Percentiles rank a stretch among this genome's conserved stretches.
These are phyloP conservation scores for Cataglyphis rosenhaueri DNA, from an alignment of 2,888 invertebrate genomes.

Conservation along the genomic window DNA sequence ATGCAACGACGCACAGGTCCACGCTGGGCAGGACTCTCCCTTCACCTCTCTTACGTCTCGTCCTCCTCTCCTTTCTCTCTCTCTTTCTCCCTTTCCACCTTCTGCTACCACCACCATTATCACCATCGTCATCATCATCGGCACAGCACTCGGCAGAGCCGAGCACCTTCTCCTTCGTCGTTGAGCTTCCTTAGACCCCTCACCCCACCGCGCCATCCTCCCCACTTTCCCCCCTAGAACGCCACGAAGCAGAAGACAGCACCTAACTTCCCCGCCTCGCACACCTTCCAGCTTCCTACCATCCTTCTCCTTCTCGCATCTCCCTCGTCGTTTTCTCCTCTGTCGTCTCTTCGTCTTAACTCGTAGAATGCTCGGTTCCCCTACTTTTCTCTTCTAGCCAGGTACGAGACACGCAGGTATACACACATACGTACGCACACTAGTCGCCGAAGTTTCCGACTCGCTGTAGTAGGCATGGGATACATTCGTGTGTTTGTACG, in stretches of 20 bases:
- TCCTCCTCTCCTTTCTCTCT: constrained; percentile 60
- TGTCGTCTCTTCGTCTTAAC: constrained; percentile 59
- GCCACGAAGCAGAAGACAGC: constrained; percentile 65
- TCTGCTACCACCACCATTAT: constrained; percentile 57
- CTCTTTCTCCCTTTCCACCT: constrained; percentile 71
- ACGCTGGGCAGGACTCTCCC: constrained; percentile 80
- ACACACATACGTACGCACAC: constrained; percentile 30
- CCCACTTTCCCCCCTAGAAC: constrained; percentile 33
- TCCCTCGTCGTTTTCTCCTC: constrained; percentile 19
- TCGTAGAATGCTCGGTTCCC: constrained; percentile 66
- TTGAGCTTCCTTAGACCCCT: constrained; percentile 66
- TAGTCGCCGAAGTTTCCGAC: constrained; percentile 4
- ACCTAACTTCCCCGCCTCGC: constrained; percentile 52
- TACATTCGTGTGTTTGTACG: constrained; percentile 57
- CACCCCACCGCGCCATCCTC: constrained; percentile 42
- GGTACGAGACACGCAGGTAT: constrained; percentile 64
- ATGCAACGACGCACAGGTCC: constrained; percentile 83
- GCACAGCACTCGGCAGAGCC: constrained; percentile 29
- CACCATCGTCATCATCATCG: constrained; percentile 62
- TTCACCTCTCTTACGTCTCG: constrained; percentile 63
- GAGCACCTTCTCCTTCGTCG: constrained; percentile 63
- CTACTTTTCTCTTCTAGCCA: constrained; percentile 71
- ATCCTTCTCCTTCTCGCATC: constrained; percentile 61
- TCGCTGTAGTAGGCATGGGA: constrained; percentile 57
- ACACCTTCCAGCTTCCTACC: constrained; percentile 50